These are phyloP conservation scores for Lates japonicus DNA, from an alignment of 2,797 vertebrate species.

Conservation along the genomic window DNA sequence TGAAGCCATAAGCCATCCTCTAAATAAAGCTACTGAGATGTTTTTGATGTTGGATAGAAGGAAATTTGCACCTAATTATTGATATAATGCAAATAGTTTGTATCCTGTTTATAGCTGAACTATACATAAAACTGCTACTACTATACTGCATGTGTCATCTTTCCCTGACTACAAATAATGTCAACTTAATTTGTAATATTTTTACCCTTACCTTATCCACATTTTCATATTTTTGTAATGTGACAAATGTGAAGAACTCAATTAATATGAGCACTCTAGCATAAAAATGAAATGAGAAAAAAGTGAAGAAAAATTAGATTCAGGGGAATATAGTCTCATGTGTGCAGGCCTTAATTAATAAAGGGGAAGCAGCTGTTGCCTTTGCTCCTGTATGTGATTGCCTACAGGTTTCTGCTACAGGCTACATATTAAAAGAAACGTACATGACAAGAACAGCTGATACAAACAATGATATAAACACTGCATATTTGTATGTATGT, in stretches of 20 bases:
- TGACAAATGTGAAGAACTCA: conserved; percentile 18
- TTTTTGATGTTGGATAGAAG: neutral
- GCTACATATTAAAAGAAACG: conserved; percentile 45
- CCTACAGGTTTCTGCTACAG: conserved; percentile 58
- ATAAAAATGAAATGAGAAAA: conserved; percentile 31
- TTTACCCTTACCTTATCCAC: neutral
- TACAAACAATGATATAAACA: neutral
- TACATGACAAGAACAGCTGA: conserved; percentile 40
- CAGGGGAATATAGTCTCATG: conserved; percentile 39
- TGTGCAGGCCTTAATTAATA: conserved; percentile 63
- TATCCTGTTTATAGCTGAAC: neutral
- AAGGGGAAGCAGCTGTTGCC: conserved; percentile 65
- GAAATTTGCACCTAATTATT: neutral
- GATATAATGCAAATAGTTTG: neutral
- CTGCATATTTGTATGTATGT: neutral
- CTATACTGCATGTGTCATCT: neutral
- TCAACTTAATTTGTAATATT: conserved; percentile 10
- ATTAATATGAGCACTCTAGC: conserved; percentile 17
- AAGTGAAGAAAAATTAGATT: conserved; percentile 19
- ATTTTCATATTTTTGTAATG: conserved; percentile 8
- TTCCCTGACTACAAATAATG: neutral
- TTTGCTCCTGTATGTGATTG: conserved; percentile 32
- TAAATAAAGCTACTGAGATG: conserved; percentile 3
- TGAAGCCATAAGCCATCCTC: neutral
- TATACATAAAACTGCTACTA: neutral